Percentiles rank a stretch among this genome's conserved stretches.
Evolutionary conservation across 2,797 vertebrate genomes (phyloP).

Genomic region (Schizopygopsis malacanthus): DNA sequence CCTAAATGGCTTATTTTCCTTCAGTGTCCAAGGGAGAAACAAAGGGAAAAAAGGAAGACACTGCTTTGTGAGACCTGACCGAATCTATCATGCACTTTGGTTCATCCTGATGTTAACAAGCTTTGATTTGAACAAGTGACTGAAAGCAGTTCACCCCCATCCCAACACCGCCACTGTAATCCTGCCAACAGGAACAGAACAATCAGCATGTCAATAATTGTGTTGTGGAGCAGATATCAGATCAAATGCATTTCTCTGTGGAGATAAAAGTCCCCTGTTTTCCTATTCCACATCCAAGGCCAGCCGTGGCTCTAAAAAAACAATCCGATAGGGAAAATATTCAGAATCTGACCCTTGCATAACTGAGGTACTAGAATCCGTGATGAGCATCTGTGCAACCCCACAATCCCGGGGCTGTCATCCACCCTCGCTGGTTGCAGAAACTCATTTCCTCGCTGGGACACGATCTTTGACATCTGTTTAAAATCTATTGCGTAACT

Average conservation of each 20-base stretch:
- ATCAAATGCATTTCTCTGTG: conserved; percentile 53
- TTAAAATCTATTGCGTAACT: conserved; percentile 35
- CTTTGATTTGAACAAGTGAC: conserved; percentile 47
- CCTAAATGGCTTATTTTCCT: conserved; percentile 21
- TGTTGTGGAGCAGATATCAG: conserved; percentile 57
- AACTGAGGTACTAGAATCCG: conserved; percentile 22
- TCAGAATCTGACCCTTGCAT: conserved; percentile 16
- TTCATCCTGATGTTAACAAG: conserved; percentile 40
- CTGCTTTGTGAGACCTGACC: conserved; percentile 28
- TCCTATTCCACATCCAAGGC: conserved; percentile 26
- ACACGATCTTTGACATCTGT: conserved; percentile 40
- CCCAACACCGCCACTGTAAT: conserved; percentile 37
- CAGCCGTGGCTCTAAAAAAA: conserved; percentile 3
- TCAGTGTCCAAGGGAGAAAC: neutral
- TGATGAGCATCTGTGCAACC: conserved; percentile 12
- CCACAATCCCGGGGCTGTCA: conserved; percentile 14
- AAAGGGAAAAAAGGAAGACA: neutral
- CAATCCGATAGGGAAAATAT: conserved; percentile 19
- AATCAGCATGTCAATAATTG: conserved; percentile 59
- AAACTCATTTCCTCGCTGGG: conserved; percentile 43
- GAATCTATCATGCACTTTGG: conserved; percentile 9
- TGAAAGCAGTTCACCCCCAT: conserved; percentile 36
- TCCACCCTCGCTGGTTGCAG: neutral
- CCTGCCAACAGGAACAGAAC: conserved; percentile 43
- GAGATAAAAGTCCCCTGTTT: conserved; percentile 59